Evolutionary conservation across 92 coral and sea anemone genomes (phyloP).

Genomic region (Plumapathes pennacea): DNA sequence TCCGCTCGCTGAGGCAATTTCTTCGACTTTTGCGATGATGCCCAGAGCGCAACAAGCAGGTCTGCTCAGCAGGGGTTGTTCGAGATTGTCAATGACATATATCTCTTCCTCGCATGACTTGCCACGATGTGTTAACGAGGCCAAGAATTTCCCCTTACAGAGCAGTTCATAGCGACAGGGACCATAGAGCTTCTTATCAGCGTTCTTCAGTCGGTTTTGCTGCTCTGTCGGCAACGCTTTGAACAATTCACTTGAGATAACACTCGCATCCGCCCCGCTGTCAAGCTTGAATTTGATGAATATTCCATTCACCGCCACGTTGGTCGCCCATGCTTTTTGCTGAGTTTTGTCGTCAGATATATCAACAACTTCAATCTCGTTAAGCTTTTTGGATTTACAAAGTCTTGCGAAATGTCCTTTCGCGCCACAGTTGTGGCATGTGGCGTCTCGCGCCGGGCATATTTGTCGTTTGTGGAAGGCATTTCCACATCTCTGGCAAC

Average conservation of each 20-base stretch:
- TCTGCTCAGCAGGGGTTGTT: slow-evolving; percentile 26
- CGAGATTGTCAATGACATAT: slow-evolving; percentile 26
- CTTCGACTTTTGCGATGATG: slow-evolving; percentile 7
- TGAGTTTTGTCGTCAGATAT: too few species aligned
- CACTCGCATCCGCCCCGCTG: slow-evolving; percentile 27
- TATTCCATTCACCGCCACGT: slow-evolving; percentile 6
- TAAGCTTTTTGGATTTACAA: too few species aligned
- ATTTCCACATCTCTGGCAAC: too few species aligned
- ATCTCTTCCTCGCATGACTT: slow-evolving; percentile 12
- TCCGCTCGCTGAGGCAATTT: too few species aligned
- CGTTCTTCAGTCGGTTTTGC: slow-evolving; percentile 8
- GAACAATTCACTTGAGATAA: slow-evolving; percentile 6
- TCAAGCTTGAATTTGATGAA: slow-evolving; percentile 17
- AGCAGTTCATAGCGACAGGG: slow-evolving; percentile 33
- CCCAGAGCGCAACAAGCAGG: slow-evolving; percentile 17
- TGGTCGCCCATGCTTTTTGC: too few species aligned
- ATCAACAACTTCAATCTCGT: too few species aligned
- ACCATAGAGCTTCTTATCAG: slow-evolving; percentile 51
- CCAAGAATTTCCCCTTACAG: slow-evolving; percentile 30
- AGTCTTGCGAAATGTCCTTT: too few species aligned
- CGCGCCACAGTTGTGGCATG: too few species aligned
- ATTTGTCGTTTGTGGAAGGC: too few species aligned
- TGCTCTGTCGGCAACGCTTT: too few species aligned
- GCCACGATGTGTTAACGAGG: slow-evolving; percentile 7
- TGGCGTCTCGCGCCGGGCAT: too few species aligned